These are phyloP conservation scores for Euphydryas editha DNA, from an alignment of 2,888 invertebrate genomes.

Conservation along the genomic window DNA sequence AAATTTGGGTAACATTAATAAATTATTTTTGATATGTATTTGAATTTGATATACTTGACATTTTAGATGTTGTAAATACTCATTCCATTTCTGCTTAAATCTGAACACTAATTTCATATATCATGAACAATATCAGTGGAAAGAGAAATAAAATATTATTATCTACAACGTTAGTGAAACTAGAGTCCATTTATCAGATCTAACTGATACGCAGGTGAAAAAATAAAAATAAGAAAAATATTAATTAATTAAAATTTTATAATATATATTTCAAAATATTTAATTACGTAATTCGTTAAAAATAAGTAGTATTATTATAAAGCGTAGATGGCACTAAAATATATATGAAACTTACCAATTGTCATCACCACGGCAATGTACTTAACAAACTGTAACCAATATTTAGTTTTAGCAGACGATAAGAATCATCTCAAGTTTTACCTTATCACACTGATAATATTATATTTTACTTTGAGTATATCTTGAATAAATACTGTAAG, in stretches of 20 bases:
- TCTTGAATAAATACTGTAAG: constrained; percentile 12
- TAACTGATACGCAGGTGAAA: too few species aligned
- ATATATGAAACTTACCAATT: constrained; percentile 54
- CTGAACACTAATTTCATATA: background rate
- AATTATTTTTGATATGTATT: too few species aligned
- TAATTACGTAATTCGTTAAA: too few species aligned
- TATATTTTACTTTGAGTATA: constrained; percentile 16
- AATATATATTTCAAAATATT: too few species aligned
- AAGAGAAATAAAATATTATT: background rate
- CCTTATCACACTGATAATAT: constrained; percentile 52
- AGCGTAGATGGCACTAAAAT: too few species aligned
- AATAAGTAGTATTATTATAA: too few species aligned
- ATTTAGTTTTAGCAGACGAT: constrained; percentile 55
- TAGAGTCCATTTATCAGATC: too few species aligned
- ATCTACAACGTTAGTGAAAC: background rate
- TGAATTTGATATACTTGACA: too few species aligned
- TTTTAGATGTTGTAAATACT: too few species aligned
- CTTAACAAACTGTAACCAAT: constrained; percentile 49
- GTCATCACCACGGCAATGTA: constrained; percentile 52
- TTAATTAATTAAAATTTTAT: too few species aligned
- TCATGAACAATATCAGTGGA: background rate
- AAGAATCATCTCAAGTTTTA: constrained; percentile 67
- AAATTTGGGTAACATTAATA: too few species aligned
- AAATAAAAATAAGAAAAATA: too few species aligned
- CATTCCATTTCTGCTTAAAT: background rate